Evolutionary conservation across 2,888 invertebrate species (phyloP), one percentile per base, ranked within the genome.

Genomic region (Microctonus brassicae): DNA sequence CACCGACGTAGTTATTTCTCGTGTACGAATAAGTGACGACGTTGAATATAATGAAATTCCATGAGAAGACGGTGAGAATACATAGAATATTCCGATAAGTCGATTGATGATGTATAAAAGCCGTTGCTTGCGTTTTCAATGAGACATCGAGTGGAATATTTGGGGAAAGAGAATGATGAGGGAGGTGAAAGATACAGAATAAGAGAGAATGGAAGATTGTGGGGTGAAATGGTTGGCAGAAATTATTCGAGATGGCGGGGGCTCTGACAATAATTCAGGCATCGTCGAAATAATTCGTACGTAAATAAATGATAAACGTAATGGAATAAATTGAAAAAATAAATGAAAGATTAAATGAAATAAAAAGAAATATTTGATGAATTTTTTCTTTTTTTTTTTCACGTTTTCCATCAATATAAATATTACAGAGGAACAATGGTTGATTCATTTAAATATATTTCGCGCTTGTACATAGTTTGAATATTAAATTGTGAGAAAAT

Each of bases 31-130:
- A 42, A 63, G 5, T 63, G 63, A 42, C 17, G 42, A 42, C 34
- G 67, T 62, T 70, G 69, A 69, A 64, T 73, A 70, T 75, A 76
- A 77, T 73, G 73, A 78, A 76, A 76, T 75, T 76, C 74, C 75
- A 67, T 58, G 47, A 67, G 62, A n/a, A n/a, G n/a, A n/a, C n/a
- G 61, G 68, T 53, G 53, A 69, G 62, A 65, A 55, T 66, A 57
- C 6, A 68, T 64, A 53, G 60, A 72, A 75, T 74, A 74, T 77
- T 73, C 47, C 73, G 74, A 73, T 74, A 74, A 75, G 72, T 62
- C 70, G 73, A 53, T 58, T 34, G 65, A 17, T 63, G 68, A 20
- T 22, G 47, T 36, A 62, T 39, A 36, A 34, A 63, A 63, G 63
- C 47, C 33, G 65, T 52, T 24, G 24, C 42, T 33, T 65, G 34